Evolutionary conservation across 2,113 vertebrate species (phyloP).

Genomic region (Turnix velox): DNA sequence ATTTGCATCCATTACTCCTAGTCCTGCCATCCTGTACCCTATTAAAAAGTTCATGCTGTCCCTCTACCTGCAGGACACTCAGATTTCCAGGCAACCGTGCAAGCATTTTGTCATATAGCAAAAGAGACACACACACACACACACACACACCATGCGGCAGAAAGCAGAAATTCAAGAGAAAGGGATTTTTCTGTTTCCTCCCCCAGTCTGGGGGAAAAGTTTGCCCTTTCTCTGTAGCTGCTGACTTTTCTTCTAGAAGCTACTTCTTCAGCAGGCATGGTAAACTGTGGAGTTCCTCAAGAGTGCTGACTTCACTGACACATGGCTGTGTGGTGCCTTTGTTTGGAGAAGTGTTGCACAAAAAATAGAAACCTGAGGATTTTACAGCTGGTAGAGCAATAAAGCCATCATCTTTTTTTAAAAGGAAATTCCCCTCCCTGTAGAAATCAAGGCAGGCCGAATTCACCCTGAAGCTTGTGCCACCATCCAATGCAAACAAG

Average conservation of each 20-base stretch:
- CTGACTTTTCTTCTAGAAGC: background rate
- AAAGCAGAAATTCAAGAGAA: background rate
- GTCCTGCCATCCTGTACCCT: too few species aligned
- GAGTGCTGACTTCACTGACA: background rate
- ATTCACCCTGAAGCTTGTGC: background rate
- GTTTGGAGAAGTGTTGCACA: background rate
- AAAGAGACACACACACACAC: background rate
- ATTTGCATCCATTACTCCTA: too few species aligned
- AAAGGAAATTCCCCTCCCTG: background rate
- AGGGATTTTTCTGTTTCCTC: background rate
- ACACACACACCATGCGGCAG: background rate
- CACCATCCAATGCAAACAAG: background rate
- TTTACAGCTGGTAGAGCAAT: background rate
- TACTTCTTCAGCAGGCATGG: background rate
- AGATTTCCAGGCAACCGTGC: background rate
- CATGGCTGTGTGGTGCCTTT: background rate
- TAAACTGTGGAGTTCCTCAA: background rate
- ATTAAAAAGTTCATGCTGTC: background rate
- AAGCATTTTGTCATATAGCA: background rate
- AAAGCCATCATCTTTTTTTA: background rate
- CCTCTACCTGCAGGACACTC: background rate
- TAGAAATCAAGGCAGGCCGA: background rate
- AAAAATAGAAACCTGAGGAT: background rate
- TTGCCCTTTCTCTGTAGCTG: background rate
- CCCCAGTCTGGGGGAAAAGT: background rate